Percentiles rank a stretch among this genome's conserved stretches.
Conservation (phyloP, 2,113 vertebrate genomes). For the Apteryx owenii region DNA sequence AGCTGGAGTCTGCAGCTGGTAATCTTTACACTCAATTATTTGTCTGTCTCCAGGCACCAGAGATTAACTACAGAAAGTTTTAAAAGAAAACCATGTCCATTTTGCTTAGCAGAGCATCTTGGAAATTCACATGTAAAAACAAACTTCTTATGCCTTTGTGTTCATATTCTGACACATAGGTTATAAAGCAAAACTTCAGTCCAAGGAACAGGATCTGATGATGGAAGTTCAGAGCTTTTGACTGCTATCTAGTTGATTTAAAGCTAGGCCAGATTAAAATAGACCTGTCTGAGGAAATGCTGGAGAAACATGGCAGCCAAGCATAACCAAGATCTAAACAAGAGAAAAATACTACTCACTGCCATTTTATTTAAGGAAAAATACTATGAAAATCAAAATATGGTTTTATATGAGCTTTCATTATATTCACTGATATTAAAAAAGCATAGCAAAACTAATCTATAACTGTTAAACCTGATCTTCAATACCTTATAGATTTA, state of each 20-base stretch:
- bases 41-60: conserved; percentile 23
- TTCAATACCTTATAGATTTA: background rate
- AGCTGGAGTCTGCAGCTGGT: background rate
- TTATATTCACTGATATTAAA: background rate
- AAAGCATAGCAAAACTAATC: background rate
- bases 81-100: background rate
- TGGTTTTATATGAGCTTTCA: background rate
- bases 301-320: background rate
- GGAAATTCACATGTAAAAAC: background rate
- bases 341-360: background rate
- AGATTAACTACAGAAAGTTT: background rate
- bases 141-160: background rate
- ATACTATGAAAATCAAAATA: background rate
- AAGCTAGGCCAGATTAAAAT: background rate
- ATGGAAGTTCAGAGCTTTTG: background rate
- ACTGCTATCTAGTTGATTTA: background rate
- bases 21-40: background rate
- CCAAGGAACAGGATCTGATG: background rate
- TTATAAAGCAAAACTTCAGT: background rate
- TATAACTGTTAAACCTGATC: background rate
- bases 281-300: background rate
- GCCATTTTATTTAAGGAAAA: background rate
- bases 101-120: background rate
- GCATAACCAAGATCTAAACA: background rate
- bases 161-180: background rate